Evolutionary conservation across 1,140 invertebrate species (phyloP).

Genomic region (Trichomalopsis sarcophagae): DNA sequence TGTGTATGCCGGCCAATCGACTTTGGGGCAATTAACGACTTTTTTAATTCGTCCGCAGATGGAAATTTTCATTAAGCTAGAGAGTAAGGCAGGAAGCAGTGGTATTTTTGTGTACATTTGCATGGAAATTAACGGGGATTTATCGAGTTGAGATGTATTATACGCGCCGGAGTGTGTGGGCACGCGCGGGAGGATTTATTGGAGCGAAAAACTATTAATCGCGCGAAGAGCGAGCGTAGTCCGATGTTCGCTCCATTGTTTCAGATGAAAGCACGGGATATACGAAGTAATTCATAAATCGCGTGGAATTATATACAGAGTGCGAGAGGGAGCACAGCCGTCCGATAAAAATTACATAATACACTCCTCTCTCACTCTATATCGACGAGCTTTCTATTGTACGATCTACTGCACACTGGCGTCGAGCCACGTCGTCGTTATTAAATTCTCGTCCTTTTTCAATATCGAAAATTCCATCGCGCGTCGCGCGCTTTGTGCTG

Average conservation of each 20-base stretch:
- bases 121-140: neutral
- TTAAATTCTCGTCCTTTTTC: too few relatives aligned
- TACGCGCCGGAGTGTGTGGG: too few relatives aligned
- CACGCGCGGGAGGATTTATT: neutral
- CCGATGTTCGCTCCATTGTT: neutral
- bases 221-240: too few relatives aligned
- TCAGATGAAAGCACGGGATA: neutral
- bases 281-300: neutral
- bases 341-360: neutral
- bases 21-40: neutral
- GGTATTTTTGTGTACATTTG: neutral
- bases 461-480: too few relatives aligned
- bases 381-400: too few relatives aligned
- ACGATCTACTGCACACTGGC: too few relatives aligned
- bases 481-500: too few relatives aligned
- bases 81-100: neutral
- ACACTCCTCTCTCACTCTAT: too few relatives aligned
- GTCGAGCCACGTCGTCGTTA: too few relatives aligned
- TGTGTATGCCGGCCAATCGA: neutral
- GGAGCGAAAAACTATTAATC: constrained; percentile 4
- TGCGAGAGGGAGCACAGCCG: too few relatives aligned
- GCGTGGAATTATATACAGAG: too few relatives aligned
- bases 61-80: neutral
- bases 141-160: neutral
- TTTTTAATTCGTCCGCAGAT: neutral